phyloP scores from a whole-genome alignment of 2,797 vertebrate species.

The Crax fasciolata region DNA sequence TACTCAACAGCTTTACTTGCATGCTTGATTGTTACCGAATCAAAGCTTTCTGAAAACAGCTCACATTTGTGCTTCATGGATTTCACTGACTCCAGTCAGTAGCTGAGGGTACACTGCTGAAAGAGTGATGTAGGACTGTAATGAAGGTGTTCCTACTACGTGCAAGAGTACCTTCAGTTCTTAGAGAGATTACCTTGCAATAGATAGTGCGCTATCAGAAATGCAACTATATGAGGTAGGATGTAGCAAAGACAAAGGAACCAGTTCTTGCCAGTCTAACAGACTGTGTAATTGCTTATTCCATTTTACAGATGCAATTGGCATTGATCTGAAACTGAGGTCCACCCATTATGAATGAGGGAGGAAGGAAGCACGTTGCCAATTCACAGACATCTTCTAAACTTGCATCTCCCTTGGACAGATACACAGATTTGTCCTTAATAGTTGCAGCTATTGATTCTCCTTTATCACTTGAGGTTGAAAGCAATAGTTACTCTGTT shows the following conservation, averaged over 20 bases:
- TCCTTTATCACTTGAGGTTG: not conserved
- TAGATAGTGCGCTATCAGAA: not conserved
- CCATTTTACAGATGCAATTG: not conserved
- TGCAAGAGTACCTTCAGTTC: not conserved
- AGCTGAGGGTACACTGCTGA: not conserved
- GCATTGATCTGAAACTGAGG: not conserved
- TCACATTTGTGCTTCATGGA: not conserved
- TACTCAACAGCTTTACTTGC: not conserved
- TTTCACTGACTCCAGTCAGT: not conserved
- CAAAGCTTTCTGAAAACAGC: not conserved
- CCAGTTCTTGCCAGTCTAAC: not conserved
- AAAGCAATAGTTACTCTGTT: not conserved
- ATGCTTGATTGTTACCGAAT: not conserved
- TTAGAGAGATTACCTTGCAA: not conserved
- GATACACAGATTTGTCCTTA: not conserved
- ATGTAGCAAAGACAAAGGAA: not conserved
- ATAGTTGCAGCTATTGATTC: not conserved
- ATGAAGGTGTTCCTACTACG: not conserved
- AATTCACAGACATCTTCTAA: not conserved
- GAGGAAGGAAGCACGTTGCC: not conserved
- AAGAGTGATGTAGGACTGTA: not conserved
- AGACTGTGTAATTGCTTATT: not conserved
- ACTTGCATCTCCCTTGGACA: not conserved
- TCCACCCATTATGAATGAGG: not conserved
- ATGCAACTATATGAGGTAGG: not conserved